Conservation (phyloP, 1,140 invertebrate genomes). For the Batillaria attramentaria region DNA sequence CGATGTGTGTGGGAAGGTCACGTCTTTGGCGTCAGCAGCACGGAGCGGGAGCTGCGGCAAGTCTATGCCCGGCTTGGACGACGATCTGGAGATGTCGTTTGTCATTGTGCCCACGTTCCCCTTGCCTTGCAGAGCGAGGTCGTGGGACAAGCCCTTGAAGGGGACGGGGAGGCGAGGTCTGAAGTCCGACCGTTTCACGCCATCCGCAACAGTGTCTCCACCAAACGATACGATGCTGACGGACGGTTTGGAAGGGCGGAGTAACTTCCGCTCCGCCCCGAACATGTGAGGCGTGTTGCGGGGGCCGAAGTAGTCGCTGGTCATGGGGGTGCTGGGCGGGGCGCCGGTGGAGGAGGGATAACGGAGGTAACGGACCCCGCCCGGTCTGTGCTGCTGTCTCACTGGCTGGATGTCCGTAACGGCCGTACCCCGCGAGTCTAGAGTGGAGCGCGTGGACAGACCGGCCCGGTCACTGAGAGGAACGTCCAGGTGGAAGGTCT, state of each 20-base stretch:
- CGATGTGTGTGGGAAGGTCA: background rate
- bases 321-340: slow-evolving; percentile 14
- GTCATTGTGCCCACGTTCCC: background rate
- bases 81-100: background rate
- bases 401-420: background rate
- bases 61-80: slow-evolving; percentile 1
- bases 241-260: background rate
- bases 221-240: slow-evolving; percentile 9
- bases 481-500: background rate
- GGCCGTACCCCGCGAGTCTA: background rate
- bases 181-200: background rate
- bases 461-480: background rate
- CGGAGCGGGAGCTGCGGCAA: slow-evolving; percentile 6
- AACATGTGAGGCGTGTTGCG: no score
- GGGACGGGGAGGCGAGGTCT: background rate
- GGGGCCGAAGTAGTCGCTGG: background rate
- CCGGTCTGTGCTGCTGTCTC: background rate
- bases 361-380: no score
- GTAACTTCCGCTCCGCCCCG: no score
- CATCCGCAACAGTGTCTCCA: background rate
- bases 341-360: slow-evolving; percentile 2
- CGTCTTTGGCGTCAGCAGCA: background rate
- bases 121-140: background rate
- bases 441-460: slow-evolving; percentile 8
- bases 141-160: no score